A percentile compares a stretch with the other conserved stretches of the same genome.
Conservation (phyloP, 2,888 invertebrate genomes). For the Ophion obscuratus region DNA sequence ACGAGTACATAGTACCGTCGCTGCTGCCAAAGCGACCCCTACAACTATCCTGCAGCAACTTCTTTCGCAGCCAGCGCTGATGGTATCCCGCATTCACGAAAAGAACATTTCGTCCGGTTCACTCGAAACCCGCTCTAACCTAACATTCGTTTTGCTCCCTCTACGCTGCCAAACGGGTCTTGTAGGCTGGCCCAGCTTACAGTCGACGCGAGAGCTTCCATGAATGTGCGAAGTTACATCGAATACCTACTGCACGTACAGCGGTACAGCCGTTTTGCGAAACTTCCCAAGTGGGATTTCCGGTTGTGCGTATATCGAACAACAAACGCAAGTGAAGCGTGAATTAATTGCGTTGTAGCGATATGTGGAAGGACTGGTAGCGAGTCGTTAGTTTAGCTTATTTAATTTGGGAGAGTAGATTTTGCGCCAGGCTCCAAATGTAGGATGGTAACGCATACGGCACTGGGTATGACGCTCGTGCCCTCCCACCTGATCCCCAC, state of each 20-base stretch:
- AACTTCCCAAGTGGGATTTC: not conserved
- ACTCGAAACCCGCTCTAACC: not conserved
- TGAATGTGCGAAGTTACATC: too few relatives aligned
- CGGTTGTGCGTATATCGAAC: not conserved
- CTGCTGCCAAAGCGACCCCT: slow-evolving; percentile 50
- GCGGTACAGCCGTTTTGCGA: not conserved
- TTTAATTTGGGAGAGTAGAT: not conserved
- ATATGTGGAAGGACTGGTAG: not conserved
- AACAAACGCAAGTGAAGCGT: not conserved
- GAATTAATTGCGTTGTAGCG: not conserved
- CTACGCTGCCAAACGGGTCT: too few relatives aligned
- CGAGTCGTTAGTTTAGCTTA: not conserved
- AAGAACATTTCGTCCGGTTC: too few relatives aligned
- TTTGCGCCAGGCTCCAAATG: not conserved
- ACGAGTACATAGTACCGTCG: slow-evolving; percentile 38
- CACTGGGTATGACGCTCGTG: too few relatives aligned
- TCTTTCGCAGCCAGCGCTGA: not conserved
- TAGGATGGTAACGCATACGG: not conserved
- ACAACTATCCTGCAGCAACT: slow-evolving; percentile 50
- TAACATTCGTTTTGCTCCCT: slow-evolving; percentile 4
- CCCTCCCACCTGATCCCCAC: not conserved
- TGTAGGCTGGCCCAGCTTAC: too few relatives aligned
- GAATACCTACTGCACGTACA: not conserved
- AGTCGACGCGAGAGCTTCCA: too few relatives aligned
- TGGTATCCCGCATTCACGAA: not conserved